Evolutionary conservation across 2,888 invertebrate genomes (phyloP).

Genomic region (Acanthosepion pharaonis): DNA sequence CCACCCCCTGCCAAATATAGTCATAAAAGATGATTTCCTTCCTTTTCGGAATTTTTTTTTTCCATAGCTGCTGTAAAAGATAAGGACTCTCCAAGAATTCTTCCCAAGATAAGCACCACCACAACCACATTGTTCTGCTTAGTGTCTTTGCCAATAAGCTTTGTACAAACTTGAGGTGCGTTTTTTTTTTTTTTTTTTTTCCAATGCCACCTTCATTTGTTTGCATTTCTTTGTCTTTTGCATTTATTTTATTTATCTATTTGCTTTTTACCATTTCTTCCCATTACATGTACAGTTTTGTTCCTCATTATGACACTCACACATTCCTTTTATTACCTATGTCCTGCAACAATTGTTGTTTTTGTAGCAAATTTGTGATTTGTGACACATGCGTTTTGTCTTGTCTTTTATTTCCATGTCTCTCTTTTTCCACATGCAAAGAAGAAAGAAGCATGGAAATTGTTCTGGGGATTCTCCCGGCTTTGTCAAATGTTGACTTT

Average conservation of each 20-base stretch:
- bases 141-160: background rate
- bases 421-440: background rate
- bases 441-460: background rate
- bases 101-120: background rate
- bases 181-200: background rate
- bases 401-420: background rate
- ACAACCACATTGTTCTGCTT: background rate
- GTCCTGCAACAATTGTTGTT: background rate
- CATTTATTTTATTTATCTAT: background rate
- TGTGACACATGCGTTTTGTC: slow-evolving; percentile 2
- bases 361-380: slow-evolving; percentile 33
- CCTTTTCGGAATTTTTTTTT: background rate
- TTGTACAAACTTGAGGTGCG: background rate
- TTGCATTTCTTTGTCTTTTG: background rate
- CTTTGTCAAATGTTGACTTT: background rate
- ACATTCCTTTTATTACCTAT: background rate
- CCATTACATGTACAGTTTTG: background rate
- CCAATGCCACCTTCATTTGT: too few relatives aligned
- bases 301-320: background rate
- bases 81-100: slow-evolving; percentile 33
- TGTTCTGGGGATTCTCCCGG: background rate
- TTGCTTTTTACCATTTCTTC: background rate
- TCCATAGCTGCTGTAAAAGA: background rate
- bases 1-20: background rate
- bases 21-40: background rate